A percentile compares a stretch with the other conserved stretches of the same genome.
Evolutionary conservation across 2,797 vertebrate genomes (phyloP).

Genomic region (Gymnodraco acuticeps): DNA sequence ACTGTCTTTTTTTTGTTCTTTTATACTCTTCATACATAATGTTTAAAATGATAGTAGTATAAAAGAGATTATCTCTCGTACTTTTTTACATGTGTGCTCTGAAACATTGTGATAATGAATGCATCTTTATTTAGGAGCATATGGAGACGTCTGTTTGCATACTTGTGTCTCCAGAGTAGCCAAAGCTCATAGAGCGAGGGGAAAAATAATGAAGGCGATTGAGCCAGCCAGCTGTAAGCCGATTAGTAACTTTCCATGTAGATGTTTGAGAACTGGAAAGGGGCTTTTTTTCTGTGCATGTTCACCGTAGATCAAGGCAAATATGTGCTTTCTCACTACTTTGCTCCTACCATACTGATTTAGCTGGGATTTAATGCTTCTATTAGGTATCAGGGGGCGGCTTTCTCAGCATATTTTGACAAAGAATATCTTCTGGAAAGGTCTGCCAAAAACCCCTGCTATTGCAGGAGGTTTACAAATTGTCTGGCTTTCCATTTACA

Average conservation of each 20-base stretch:
- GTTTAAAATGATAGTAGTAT: conserved; percentile 3
- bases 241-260: conserved; percentile 81
- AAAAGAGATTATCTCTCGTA: background rate
- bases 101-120: conserved; percentile 21
- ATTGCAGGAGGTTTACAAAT: conserved; percentile 77
- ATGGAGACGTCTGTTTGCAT: conserved; percentile 55
- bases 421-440: conserved; percentile 68
- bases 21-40: conserved; percentile 21
- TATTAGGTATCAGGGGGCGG: conserved; percentile 46
- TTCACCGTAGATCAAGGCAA: conserved; percentile 75
- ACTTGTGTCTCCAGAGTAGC: conserved; percentile 66
- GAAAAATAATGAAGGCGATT: conserved; percentile 70
- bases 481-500: conserved; percentile 79
- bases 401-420: conserved; percentile 58
- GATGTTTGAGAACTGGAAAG: conserved; percentile 70
- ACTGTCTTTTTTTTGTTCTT: background rate
- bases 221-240: conserved; percentile 74
- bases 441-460: conserved; percentile 70
- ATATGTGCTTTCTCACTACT: conserved; percentile 70
- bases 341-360: conserved; percentile 46
- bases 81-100: conserved; percentile 22
- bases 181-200: conserved; percentile 54
- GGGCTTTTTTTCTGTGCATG: conserved; percentile 72
- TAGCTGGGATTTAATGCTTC: conserved; percentile 49
- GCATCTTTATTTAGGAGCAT: conserved; percentile 35